Base-by-base conservation (phyloP, 2,113 vertebrate species). In the Panthera leo region DNA sequence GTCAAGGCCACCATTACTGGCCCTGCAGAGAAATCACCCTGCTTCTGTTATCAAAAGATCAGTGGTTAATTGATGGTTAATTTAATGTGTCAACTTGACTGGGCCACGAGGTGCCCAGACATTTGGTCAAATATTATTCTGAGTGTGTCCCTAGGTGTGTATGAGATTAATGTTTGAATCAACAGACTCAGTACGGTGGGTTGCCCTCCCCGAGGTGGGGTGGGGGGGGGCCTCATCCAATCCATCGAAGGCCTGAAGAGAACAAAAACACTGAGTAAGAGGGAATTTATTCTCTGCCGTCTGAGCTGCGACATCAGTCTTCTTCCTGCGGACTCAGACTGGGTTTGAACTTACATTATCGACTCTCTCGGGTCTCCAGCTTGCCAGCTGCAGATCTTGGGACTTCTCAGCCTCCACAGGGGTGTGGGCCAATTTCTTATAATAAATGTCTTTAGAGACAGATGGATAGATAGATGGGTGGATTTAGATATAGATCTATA, bases 171-270 rank as follows among this genome's bases (percentile, higher is more conserved):
- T 31, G 18, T 15, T 29, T 75, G 55, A 31, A 11, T 15, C 14
- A 13, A 4, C 6, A 73, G 53, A 14, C 53, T 4, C 6, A 36
- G 67, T 7, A 14, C 16, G 39, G 7, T 2, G 0, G 31, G 19
- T 0, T 25, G 67, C 19, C 19, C 19, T 68, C n/a, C 48, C 84
- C 21, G 7, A 45, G 0, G 19, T 51, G 75, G 75, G 71, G 36
- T 39, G 25, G 27, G 25, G 7, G 14, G 14, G 1, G 36, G 39
- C 5, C 31, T 48, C 18, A 10, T 5, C 7, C 70, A 34, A 5
- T 2, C 83, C 42, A 21, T 12, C 1, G 1, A 23, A 23, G 55
- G 19, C 55, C 55, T n/a, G 29, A 42, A 48, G 0, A 48, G 23
- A 36, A 71, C 23, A 10, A 53, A 42, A 65, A 42, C 6, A 23